A percentile compares a stretch with the other conserved stretches of the same genome.
Evolutionary conservation across 2,113 vertebrate genomes (phyloP).

Genomic region (Alethe castanea): DNA sequence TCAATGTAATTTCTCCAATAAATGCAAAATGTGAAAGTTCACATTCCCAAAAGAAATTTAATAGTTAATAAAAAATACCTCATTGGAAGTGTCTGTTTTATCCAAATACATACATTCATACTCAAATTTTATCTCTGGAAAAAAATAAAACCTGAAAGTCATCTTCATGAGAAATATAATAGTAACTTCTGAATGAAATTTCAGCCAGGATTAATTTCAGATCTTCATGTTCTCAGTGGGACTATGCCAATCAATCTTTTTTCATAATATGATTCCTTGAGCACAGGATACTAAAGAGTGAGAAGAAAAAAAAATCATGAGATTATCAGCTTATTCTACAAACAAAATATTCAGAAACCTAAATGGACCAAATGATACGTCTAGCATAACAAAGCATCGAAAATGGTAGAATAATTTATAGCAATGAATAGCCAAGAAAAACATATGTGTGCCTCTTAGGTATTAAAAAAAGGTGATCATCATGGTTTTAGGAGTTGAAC

Average conservation of each 20-base stretch:
- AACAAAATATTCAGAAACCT: background rate
- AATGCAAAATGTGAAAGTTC: background rate
- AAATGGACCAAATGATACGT: background rate
- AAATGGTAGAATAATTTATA: background rate
- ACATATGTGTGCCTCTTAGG: background rate
- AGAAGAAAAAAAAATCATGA: background rate
- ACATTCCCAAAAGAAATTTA: background rate
- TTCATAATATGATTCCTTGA: background rate
- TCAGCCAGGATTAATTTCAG: background rate
- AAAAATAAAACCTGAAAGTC: background rate
- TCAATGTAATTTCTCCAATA: background rate
- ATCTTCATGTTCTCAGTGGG: background rate
- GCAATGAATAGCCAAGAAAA: background rate
- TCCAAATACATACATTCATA: background rate
- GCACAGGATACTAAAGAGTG: background rate
- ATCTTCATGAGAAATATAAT: background rate
- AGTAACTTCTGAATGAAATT: background rate
- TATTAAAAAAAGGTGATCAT: background rate
- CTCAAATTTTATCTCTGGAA: background rate
- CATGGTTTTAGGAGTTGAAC: background rate
- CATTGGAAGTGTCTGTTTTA: background rate
- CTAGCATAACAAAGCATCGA: background rate
- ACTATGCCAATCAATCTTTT: background rate
- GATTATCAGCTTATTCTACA: background rate
- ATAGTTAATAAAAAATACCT: background rate